Conservation (phyloP, 2,797 vertebrate species). For the Cossypha heuglini region DNA sequence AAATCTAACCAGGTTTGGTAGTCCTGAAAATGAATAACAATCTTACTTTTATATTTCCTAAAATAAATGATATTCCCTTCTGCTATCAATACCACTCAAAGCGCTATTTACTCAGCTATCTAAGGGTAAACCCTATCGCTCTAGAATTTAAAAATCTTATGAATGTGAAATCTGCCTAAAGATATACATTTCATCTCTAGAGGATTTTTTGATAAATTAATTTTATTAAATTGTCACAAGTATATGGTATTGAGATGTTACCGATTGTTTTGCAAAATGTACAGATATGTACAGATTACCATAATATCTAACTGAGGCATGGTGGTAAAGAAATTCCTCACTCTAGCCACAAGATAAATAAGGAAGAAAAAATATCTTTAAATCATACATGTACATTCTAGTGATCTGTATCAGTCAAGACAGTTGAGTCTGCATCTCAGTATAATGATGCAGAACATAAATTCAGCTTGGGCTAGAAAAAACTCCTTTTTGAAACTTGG, state of each 20-base stretch:
- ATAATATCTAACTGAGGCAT: neutral
- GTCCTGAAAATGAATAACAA: constrained; percentile 78
- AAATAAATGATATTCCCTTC: neutral
- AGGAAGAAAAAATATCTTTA: neutral
- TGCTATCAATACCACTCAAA: neutral
- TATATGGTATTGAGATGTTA: neutral
- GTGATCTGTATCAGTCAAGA: neutral
- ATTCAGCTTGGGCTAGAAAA: neutral
- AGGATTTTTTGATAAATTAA: neutral
- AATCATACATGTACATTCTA: neutral
- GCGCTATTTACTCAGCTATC: neutral
- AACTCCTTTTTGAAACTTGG: neutral
- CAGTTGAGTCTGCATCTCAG: neutral
- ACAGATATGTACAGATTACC: neutral
- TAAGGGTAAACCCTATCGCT: neutral
- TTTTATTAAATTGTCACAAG: neutral
- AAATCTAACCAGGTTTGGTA: constrained; percentile 97
- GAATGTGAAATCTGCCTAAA: neutral
- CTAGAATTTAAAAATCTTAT: neutral
- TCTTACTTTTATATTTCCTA: neutral
- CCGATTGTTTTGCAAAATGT: neutral
- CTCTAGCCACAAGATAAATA: neutral
- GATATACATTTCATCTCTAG: neutral
- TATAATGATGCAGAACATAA: neutral
- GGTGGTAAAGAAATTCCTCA: neutral